Evolutionary conservation across 2,113 vertebrate species (phyloP).

Genomic region (Caranx ignobilis): DNA sequence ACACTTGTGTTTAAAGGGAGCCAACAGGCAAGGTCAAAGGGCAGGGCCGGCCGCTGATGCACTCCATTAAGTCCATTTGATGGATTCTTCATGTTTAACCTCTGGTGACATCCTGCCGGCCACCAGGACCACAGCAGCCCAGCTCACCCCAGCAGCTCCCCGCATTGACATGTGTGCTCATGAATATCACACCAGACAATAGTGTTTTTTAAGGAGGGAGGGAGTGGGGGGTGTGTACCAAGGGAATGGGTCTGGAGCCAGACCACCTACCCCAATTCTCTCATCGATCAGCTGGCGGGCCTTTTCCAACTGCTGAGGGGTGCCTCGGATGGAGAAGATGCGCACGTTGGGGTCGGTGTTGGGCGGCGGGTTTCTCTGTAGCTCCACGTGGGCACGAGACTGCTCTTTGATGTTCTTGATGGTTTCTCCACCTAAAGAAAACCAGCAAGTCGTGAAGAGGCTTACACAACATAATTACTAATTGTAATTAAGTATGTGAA

Average conservation of each 20-base stretch:
- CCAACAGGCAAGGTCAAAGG: slow-evolving; percentile 81
- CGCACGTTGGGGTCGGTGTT: slow-evolving; percentile 94
- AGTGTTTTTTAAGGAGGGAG: slow-evolving; percentile 8
- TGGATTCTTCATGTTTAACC: slow-evolving; percentile 85
- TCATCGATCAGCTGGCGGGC: slow-evolving; percentile 98
- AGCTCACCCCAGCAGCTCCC: slow-evolving; percentile 49
- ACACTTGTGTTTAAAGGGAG: slow-evolving; percentile 80
- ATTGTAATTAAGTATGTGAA: background rate
- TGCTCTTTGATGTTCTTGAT: slow-evolving; percentile 99
- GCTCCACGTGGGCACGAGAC: slow-evolving; percentile 97
- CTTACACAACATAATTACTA: background rate
- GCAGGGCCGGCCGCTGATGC: slow-evolving; percentile 73
- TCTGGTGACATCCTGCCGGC: slow-evolving; percentile 78
- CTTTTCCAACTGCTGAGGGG: slow-evolving; percentile 94
- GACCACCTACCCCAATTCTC: slow-evolving; percentile 95
- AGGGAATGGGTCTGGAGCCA: background rate
- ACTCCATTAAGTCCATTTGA: slow-evolving; percentile 85
- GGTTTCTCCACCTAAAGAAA: slow-evolving; percentile 92
- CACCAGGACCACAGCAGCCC: slow-evolving; percentile 63
- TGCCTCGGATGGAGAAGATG: slow-evolving; percentile 95
- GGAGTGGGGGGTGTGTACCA: background rate
- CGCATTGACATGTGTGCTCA: slow-evolving; percentile 79
- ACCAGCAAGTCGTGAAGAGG: background rate
- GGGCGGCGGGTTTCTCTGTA: slow-evolving; percentile 96
- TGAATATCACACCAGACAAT: slow-evolving; percentile 80